Percentiles rank a stretch among this genome's conserved stretches.
phyloP scores from a whole-genome alignment of 2,797 vertebrate species.

The Sternotherus odoratus region DNA sequence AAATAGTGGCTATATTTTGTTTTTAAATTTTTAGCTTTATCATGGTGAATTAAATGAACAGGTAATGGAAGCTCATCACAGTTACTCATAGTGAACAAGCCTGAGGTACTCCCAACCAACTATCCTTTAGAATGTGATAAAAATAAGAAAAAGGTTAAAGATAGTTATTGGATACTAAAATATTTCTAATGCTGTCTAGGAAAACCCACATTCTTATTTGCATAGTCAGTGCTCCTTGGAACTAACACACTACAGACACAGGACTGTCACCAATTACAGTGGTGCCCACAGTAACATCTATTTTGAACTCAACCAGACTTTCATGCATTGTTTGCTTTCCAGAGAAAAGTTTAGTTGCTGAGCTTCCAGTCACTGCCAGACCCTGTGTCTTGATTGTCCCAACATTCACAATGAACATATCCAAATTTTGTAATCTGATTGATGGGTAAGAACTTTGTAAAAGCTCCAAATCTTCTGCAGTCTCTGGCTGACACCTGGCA shows the following conservation, averaged over 20 bases:
- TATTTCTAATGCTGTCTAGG: background rate
- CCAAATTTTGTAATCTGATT: too few species aligned
- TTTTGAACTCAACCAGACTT: background rate
- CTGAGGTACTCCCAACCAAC: background rate
- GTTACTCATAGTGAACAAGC: background rate
- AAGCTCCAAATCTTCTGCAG: constrained; percentile 58
- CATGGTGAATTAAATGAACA: background rate
- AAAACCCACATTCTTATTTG: background rate
- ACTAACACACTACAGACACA: background rate
- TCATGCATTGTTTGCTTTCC: constrained; percentile 49
- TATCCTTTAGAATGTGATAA: background rate
- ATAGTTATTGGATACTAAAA: background rate
- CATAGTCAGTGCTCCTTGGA: background rate
- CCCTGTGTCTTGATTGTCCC: constrained; percentile 38
- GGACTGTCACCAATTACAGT: too few species aligned
- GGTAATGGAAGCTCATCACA: background rate
- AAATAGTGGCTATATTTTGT: background rate
- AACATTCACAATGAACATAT: constrained; percentile 38
- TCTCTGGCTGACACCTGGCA: constrained; percentile 64
- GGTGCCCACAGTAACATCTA: background rate
- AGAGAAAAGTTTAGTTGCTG: constrained; percentile 53
- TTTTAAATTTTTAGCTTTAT: background rate
- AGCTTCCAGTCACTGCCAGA: constrained; percentile 43
- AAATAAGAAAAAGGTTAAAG: background rate
- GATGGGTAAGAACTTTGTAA: constrained; percentile 29